Evolutionary conservation across 2,888 invertebrate species (phyloP).

Genomic region (Drosophila fulvimacula): DNA sequence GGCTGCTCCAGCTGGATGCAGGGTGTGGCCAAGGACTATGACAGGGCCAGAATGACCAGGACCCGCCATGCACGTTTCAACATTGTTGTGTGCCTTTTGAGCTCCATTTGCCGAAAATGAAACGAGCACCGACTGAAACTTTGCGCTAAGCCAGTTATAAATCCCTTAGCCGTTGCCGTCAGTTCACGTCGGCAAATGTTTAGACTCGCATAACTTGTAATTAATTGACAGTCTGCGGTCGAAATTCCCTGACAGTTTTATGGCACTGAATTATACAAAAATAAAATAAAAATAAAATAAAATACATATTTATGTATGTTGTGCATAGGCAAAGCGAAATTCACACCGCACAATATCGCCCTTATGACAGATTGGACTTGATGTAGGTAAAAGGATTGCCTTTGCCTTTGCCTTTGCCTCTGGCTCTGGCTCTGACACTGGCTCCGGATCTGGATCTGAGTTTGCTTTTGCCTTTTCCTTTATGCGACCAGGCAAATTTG

Average conservation of each 20-base stretch:
- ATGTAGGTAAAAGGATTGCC: slow-evolving; percentile 34
- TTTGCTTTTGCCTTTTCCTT: not conserved
- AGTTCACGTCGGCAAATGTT: slow-evolving; percentile 1
- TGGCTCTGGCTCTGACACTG: not conserved
- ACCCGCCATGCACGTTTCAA: not conserved
- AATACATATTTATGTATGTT: not conserved
- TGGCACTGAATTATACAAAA: slow-evolving; percentile 3
- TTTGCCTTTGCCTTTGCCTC: not conserved
- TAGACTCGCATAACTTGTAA: slow-evolving; percentile 32
- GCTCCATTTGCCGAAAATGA: slow-evolving; percentile 22
- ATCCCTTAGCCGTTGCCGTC: slow-evolving; percentile 7
- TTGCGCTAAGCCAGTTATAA: slow-evolving; percentile 26
- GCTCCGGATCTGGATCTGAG: not conserved
- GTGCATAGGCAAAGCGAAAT: not conserved
- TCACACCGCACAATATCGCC: slow-evolving; percentile 10
- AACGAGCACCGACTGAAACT: slow-evolving; percentile 7
- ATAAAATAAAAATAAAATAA: not conserved
- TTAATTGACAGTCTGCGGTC: slow-evolving; percentile 48
- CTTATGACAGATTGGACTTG: slow-evolving; percentile 39
- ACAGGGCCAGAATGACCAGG: not conserved
- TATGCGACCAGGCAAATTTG: slow-evolving; percentile 25
- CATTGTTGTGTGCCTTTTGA: slow-evolving; percentile 15
- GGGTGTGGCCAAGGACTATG: slow-evolving; percentile 20
- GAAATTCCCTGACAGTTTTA: slow-evolving; percentile 17
- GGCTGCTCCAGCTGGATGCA: slow-evolving; percentile 17